phyloP scores from a whole-genome alignment of 37 sponge, comb jelly and placozoan species.

The Ianthella basta region DNA sequence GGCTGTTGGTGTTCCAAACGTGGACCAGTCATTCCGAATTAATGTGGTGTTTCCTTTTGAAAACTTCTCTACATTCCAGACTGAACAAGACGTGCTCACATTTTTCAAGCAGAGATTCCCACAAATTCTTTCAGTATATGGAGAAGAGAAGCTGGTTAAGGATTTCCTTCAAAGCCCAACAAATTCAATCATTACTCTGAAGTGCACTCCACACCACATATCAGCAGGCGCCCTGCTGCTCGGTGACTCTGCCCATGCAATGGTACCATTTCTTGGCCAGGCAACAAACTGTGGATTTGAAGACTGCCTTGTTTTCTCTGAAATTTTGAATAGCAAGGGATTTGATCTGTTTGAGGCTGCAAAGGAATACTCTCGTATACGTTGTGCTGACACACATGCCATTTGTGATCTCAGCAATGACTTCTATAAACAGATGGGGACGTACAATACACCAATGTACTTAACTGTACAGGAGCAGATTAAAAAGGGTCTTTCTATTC shows the following conservation, averaged over 20 bases:
- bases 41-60: constrained; percentile 47
- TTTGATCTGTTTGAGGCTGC: constrained; percentile 24
- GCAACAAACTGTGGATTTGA: constrained; percentile 60
- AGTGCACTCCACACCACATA: constrained; percentile 47
- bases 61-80: constrained; percentile 24
- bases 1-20: constrained; percentile 50
- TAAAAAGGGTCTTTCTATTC: not conserved
- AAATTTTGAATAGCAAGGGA: constrained; percentile 11
- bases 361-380: constrained; percentile 28
- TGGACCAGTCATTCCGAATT: constrained; percentile 41
- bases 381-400: constrained; percentile 35
- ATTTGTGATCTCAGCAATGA: constrained; percentile 60
- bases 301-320: constrained; percentile 34
- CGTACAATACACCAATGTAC: not conserved
- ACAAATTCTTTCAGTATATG: constrained; percentile 42
- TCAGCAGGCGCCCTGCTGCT: constrained; percentile 12
- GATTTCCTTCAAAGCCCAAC: constrained; percentile 34
- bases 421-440: constrained; percentile 64
- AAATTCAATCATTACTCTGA: constrained; percentile 13
- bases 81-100: not conserved
- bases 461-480: constrained; percentile 8
- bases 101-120: constrained; percentile 53
- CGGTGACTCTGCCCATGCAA: constrained; percentile 79
- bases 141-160: constrained; percentile 10
- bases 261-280: constrained; percentile 73